Conservation (phyloP, 92 coral and sea anemone species). For the Porites lobata region DNA sequence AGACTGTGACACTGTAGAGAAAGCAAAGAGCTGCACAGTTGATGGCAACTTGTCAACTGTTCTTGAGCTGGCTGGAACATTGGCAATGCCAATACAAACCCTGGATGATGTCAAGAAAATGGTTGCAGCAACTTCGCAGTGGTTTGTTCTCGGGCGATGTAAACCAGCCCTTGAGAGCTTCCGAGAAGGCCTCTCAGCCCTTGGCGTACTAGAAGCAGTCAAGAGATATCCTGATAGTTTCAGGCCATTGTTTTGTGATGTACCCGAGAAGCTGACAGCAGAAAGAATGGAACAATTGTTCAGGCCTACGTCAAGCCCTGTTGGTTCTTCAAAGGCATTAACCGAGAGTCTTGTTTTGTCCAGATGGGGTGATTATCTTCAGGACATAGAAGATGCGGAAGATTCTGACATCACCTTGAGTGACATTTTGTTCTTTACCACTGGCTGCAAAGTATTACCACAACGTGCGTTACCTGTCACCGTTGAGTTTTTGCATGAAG, state of each 20-base stretch:
- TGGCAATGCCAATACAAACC: constrained; percentile 63
- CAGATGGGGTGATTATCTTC: constrained; percentile 85
- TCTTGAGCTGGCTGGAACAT: constrained; percentile 76
- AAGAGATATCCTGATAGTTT: constrained; percentile 59
- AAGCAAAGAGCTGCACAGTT: constrained; percentile 46
- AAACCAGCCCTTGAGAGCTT: constrained; percentile 71
- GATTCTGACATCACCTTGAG: constrained; percentile 67
- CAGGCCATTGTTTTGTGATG: constrained; percentile 66
- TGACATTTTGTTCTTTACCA: constrained; percentile 81
- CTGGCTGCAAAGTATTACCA: constrained; percentile 78
- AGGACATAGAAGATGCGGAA: constrained; percentile 79
- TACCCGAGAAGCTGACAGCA: constrained; percentile 64
- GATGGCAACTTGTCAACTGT: constrained; percentile 48
- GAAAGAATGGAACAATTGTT: constrained; percentile 69
- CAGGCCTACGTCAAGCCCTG: constrained; percentile 64
- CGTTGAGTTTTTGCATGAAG: constrained; percentile 74
- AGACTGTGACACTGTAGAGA: constrained; percentile 37
- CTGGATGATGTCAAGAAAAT: constrained; percentile 59
- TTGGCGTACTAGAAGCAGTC: constrained; percentile 67
- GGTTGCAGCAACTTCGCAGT: constrained; percentile 46
- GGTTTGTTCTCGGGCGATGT: constrained; percentile 74
- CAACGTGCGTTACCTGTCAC: constrained; percentile 65
- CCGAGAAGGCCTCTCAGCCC: constrained; percentile 73
- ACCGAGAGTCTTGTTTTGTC: constrained; percentile 80
- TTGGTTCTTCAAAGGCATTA: constrained; percentile 70